A percentile compares a stretch with the other conserved stretches of the same genome.
Conservation (phyloP, 2,113 vertebrate species). For the Limnothrissa miodon region DNA sequence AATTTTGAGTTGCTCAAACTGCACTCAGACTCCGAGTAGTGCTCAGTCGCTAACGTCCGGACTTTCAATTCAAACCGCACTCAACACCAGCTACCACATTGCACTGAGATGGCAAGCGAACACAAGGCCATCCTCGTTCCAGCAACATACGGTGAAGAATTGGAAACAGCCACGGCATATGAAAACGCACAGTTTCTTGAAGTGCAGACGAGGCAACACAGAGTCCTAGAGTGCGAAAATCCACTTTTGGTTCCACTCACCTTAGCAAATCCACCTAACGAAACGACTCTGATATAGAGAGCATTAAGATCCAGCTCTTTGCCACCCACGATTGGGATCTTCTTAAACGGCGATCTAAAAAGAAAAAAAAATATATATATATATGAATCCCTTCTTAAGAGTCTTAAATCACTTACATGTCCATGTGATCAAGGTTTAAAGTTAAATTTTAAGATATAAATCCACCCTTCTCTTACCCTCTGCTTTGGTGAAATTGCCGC, state of each 20-base stretch:
- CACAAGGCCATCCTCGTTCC: conserved; percentile 85
- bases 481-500: conserved; percentile 99
- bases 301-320: conserved; percentile 96
- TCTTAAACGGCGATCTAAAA: conserved; percentile 93
- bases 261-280: conserved; percentile 99
- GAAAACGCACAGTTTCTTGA: conserved; percentile 64
- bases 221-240: conserved; percentile 72
- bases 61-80: conserved; percentile 65
- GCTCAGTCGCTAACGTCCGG: conserved; percentile 48
- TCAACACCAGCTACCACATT: conserved; percentile 72
- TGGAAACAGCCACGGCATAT: conserved; percentile 47
- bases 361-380: conserved; percentile 60
- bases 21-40: conserved; percentile 70
- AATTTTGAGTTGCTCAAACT: conserved; percentile 93
- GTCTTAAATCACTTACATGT: conserved; percentile 27
- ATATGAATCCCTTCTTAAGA: conserved; percentile 44
- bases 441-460: conserved; percentile 75
- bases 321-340: conserved; percentile 96
- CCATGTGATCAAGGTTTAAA: conserved; percentile 56
- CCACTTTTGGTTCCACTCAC: conserved; percentile 85
- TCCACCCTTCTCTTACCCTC: conserved; percentile 89
- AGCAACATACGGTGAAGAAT: conserved; percentile 56
- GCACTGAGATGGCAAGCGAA: conserved; percentile 70
- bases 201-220: conserved; percentile 66
- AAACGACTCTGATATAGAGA: conserved; percentile 97